Base-by-base conservation (phyloP, 2,888 invertebrate genomes). In the Drosophila anomelani region DNA sequence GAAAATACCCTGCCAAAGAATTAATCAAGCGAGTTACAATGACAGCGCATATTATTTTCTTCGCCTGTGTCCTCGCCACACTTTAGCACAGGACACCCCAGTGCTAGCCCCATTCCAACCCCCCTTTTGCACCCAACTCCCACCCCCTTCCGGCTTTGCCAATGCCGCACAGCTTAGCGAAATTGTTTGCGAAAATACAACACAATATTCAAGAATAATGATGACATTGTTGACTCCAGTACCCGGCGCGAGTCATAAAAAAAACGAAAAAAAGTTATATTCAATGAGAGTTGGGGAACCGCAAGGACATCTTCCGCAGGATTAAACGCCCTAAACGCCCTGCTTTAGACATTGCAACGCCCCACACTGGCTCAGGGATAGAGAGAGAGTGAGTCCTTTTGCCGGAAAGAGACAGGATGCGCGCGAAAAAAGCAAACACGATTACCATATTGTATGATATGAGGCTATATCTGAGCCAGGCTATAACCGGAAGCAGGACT, bases 181-280 rank as follows among this genome's bases (percentile, higher is more conserved):
- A 91, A 89, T 84, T 85, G 84, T 87, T 91, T 85, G 85, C 84
- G 80, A 88, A 91, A 84, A 86, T 78, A 86, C 78, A 90, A 89
- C 84, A 86, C 86, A 90, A 90, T 90, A 90, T 89, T 88, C 85
- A 89, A 81, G 90, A 90, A 90, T 90, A 89, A 89, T 89, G 89
- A 89, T 90, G 89, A 89, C 90, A 90, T 90, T 88, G 89, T 90
- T 90, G 78, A 88, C 80, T 80, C 82, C 85, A 77, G 77, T 81
- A 66, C 76, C 76, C 78, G 76, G 77, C 76, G 76, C 73, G 56
- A 75, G 75, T 75, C 81, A 81, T 81, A 85, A 67, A 84, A 78
- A 82, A 26, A 47, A 77, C 75, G 56, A 75, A 85, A 73, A 73
- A 41, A 39, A 38, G 66, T 46, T 51, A 49, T 58, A 63, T 57